Base-by-base conservation (phyloP, 2,797 vertebrate species). In the Cyclura pinguis region DNA sequence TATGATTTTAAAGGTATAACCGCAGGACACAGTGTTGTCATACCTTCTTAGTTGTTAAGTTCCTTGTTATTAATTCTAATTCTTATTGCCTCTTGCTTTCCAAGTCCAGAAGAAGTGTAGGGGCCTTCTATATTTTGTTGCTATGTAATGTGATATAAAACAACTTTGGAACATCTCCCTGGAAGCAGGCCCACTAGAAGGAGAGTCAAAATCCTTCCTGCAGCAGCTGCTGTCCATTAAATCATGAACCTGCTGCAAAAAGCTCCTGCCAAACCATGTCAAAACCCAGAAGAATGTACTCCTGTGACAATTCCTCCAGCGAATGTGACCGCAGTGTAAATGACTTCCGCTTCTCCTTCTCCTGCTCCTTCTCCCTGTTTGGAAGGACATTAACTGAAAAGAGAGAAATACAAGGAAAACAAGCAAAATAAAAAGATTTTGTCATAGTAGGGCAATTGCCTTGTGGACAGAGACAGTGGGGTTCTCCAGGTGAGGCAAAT, bases 121-220 rank as follows among this genome's bases (percentile, higher is more conserved):
- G 93, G 76, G 67, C 90, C 92, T 93, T 95, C 93, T 91, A 85
- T 88, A 87, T 85, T 95, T 94, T 94, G 95, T 94, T 96, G 95
- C 95, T 95, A 83, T 96, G 96, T 96, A 97, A 97, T 83, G 84
- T 89, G 96, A 96, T 96, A 96, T 92, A 95, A 97, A 97, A 94
- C 94, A 96, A 94, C 93, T 93, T 92, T 93, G 91, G 93, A 94
- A 94, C 85, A 88, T 92, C 92, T 93, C 93, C 89, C 93, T 92
- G 92, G 92, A 85, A 78, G 86, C 90, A 50, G 24, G 92, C 94
- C 67, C 94, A 95, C 90, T 90, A 94, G 93, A 95, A 92, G 86
- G 87, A 83, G 92, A 89, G 91, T 94, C 95, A 93, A 94, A 96
- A 96, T 96, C 94, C 93, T 92, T 93, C 92, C 84, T 3, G 64